phyloP scores from a whole-genome alignment of 1,140 invertebrate species.

The Rhagoletis pomonella region DNA sequence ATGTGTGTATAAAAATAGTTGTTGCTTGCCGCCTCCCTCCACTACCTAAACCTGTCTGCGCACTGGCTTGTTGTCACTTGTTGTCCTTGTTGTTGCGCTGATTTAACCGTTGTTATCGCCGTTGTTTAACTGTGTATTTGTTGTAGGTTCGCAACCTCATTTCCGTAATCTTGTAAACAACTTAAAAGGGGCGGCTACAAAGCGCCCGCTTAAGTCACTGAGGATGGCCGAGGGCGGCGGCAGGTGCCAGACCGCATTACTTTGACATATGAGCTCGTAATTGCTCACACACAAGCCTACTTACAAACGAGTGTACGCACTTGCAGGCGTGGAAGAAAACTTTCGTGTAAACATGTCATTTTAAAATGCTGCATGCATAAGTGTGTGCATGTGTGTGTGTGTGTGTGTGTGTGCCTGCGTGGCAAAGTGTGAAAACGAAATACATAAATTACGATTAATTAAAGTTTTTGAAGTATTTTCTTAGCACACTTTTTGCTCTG shows the following conservation, averaged over 20 bases:
- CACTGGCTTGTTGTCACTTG: background rate
- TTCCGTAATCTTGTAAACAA: constrained; percentile 50
- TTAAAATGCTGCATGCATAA: background rate
- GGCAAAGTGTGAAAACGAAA: constrained; percentile 34
- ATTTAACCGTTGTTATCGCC: constrained; percentile 37
- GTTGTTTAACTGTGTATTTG: constrained; percentile 8
- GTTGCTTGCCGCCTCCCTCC: constrained; percentile 13
- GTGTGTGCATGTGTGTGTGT: background rate
- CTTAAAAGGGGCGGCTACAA: background rate
- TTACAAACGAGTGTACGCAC: background rate
- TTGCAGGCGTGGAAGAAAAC: constrained; percentile 14
- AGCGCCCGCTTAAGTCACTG: background rate
- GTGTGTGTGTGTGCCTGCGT: background rate
- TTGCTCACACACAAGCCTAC: background rate
- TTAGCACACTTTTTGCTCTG: background rate
- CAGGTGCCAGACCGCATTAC: constrained; percentile 3
- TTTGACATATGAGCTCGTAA: constrained; percentile 49
- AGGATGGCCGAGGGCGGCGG: background rate
- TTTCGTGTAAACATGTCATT: constrained; percentile 38
- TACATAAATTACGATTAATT: constrained; percentile 44
- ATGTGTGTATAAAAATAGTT: background rate
- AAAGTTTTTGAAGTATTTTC: constrained; percentile 1
- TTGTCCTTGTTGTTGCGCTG: background rate
- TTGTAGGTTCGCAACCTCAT: constrained; percentile 47
- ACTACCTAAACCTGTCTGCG: constrained; percentile 1